Conservation (phyloP, 2,797 vertebrate species). For the Smutsia temminckii region DNA sequence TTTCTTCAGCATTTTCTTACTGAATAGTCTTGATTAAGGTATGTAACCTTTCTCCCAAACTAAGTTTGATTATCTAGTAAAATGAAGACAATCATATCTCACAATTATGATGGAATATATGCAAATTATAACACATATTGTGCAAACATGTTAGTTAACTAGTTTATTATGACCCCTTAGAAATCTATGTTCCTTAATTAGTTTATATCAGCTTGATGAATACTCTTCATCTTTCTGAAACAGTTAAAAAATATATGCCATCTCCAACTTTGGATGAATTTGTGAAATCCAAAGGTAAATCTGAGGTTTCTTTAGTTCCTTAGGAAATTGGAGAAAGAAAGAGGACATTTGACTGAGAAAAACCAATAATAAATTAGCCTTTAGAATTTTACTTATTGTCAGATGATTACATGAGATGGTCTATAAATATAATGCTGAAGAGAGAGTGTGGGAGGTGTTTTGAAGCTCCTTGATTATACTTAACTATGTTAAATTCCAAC, state of each 20-base stretch:
- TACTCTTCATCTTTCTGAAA: not conserved
- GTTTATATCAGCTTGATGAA: not conserved
- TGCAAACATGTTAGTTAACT: not conserved
- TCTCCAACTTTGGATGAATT: not conserved
- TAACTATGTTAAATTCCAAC: slow-evolving; percentile 17
- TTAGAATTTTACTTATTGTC: slow-evolving; percentile 31
- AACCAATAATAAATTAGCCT: not conserved
- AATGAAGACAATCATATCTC: not conserved
- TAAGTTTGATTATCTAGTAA: not conserved
- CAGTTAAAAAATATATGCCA: not conserved
- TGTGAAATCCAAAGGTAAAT: not conserved
- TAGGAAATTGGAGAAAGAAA: not conserved
- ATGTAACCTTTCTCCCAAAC: not conserved
- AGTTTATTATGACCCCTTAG: not conserved
- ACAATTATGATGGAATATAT: not conserved
- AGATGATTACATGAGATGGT: not conserved
- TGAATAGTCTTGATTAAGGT: not conserved
- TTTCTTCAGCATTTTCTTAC: not conserved
- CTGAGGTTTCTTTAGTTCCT: not conserved
- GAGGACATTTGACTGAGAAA: not conserved
- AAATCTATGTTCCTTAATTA: not conserved
- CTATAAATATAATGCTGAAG: not conserved
- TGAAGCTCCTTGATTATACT: not conserved
- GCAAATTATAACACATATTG: not conserved
- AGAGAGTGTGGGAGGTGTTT: not conserved